Evolutionary conservation across 2,797 vertebrate genomes (phyloP), one percentile per base, ranked within the genome.

Genomic region (Poecilia gillii): DNA sequence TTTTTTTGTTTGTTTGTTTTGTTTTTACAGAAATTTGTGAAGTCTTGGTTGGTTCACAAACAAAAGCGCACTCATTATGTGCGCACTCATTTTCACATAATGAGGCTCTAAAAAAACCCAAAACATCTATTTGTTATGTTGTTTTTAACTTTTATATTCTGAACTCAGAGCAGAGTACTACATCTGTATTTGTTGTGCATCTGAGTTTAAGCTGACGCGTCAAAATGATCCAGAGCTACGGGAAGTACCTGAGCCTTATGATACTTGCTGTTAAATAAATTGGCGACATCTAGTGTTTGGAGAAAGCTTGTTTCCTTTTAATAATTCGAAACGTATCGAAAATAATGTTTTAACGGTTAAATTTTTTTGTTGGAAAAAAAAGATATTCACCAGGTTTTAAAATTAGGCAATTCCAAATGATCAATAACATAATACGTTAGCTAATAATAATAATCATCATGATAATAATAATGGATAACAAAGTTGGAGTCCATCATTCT

Each of bases 251-350:
- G 13, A 23, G 20, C 20, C 20, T 23, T 4, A 47, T 14, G 28
- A 31, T 20, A 36, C 33, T 6, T 62, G 12, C 25, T 18, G 36
- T 59, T 25, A 68, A 2, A 31, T 28, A 33, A 55, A 74, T 84
- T 55, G 53, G 82, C 78, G 85, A 13, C 87, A 73, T 84, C 88
- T 86, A 59, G 70, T 79, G 85, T 73, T 64, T 49, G 41, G 43
- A 55, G 6, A 23, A 72, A 72, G 12, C 47, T 45, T 33, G 43
- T n/a, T 62, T 62, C 13, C 31, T 62, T 62, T 31, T 31, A 59
- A 59, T 1, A 31, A 59, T 5, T 28, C 28, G 31, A 59, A 59
- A 31, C 13, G 13, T 14, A 16, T 59, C 28, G 11, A 59, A 59
- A 57, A n/a, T n/a, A 12, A n/a, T 47, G 46, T 47, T 47, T 47